Base-by-base conservation (phyloP, 2,113 vertebrate genomes). In the Campylomormyrus numenius region DNA sequence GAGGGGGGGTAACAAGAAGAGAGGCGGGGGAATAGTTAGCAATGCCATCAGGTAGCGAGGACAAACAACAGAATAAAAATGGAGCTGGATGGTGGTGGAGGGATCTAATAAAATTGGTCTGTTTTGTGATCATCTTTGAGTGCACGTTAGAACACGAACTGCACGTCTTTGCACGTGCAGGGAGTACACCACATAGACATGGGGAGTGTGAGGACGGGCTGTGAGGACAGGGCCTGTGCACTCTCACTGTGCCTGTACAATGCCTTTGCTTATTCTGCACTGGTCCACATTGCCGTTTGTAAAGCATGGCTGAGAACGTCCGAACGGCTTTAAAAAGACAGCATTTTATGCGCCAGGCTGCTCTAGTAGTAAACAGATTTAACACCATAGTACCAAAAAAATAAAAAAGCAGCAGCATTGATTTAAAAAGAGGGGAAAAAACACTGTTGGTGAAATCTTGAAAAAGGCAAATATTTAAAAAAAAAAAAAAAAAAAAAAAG, bases 61-160 rank as follows among this genome's bases (percentile, higher is more conserved):
- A 91, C n/a, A 86, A 91, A 90, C 50, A 88, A 90, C 50, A 88
- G 31, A 77, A 49, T 15, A 46, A 45, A 50, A 52, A n/a, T 48
- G 49, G 24, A 11, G 21, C 83, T 48, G 85, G 27, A 70, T 31
- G n/a, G 52, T 27, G 35, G 42, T 21, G 56, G 45, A 49, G 88
- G 27, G 24, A 46, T 3, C 7, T 31, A 31, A 87, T 31, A 13
- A n/a, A 27, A 66, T 13, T 11, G n/a, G 48, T n/a, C 35, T 2
- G 35, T 42, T 17, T 80, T 11, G 5, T 42, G 35, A 77, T 42
- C 31, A 15, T 17, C 74, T 39, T 35, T 77, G 35, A 77, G 31
- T 24, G 31, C 31, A 77, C 1, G 7, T 77, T 77, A 5, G 15
- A 42, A 5, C 17, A 27, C 27, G 6, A 13, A 77, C 15, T 39